These are phyloP conservation scores for Gallinago jamesoni DNA, from an alignment of 2,113 vertebrate genomes.

Conservation along the genomic window DNA sequence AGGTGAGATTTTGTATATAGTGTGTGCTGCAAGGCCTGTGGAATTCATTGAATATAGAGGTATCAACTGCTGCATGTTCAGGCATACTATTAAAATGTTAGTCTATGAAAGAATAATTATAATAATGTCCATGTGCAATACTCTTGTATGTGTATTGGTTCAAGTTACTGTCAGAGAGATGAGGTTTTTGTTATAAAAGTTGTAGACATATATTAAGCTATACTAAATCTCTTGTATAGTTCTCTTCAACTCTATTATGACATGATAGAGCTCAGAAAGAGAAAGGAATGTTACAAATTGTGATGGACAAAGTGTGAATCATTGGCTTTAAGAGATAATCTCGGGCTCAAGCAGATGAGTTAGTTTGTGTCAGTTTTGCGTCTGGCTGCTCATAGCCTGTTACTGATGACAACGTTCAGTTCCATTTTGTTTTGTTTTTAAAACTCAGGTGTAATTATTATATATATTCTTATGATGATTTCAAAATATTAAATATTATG, in stretches of 20 bases:
- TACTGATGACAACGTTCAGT: conserved; percentile 69
- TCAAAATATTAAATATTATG: conserved; percentile 77
- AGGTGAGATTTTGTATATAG: conserved; percentile 86
- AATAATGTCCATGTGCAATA: conserved; percentile 93
- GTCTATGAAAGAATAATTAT: conserved; percentile 86
- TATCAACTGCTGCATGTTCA: conserved; percentile 89
- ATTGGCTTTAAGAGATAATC: conserved; percentile 57
- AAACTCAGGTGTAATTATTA: conserved; percentile 86
- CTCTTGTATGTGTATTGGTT: conserved; percentile 83
- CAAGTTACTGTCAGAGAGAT: conserved; percentile 75
- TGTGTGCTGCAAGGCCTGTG: conserved; percentile 89
- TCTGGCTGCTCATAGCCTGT: conserved; percentile 70
- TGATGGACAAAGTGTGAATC: conserved; percentile 51
- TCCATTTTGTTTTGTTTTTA: conserved; percentile 76
- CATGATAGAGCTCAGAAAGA: conserved; percentile 63
- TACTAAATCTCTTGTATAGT: conserved; percentile 76
- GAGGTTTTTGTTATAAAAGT: conserved; percentile 77
- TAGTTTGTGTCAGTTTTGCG: conserved; percentile 63
- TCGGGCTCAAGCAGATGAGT: conserved; percentile 28
- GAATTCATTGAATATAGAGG: conserved; percentile 85
- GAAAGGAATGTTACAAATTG: conserved; percentile 48
- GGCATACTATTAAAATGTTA: conserved; percentile 85
- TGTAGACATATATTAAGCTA: conserved; percentile 80
- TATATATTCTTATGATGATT: conserved; percentile 78
- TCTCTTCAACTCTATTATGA: conserved; percentile 75